phyloP scores from a whole-genome alignment of 2,113 vertebrate genomes.

The Phainopepla nitens region DNA sequence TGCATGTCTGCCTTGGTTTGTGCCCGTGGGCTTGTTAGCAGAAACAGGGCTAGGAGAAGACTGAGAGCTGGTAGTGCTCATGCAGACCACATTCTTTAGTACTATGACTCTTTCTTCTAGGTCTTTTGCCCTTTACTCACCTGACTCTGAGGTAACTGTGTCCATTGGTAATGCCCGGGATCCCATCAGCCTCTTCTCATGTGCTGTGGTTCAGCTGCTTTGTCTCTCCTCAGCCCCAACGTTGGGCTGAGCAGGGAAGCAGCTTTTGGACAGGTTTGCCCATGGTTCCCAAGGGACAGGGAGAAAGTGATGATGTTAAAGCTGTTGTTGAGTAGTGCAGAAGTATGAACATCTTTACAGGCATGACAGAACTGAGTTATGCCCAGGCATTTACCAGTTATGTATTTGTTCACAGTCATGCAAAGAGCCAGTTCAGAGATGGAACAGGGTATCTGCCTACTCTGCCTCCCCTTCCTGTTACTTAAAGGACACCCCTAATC shows the following conservation, averaged over 20 bases:
- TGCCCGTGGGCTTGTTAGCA: not conserved
- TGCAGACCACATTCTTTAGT: not conserved
- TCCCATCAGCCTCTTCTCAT: rapidly evolving
- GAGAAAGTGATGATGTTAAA: not conserved
- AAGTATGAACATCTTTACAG: not conserved
- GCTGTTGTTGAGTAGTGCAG: not conserved
- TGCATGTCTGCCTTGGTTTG: not conserved
- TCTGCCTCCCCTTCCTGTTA: not conserved
- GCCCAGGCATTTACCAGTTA: not conserved
- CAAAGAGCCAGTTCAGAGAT: not conserved
- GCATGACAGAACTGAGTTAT: slow-evolving; percentile 7
- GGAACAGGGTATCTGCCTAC: not conserved
- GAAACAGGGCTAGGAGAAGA: not conserved
- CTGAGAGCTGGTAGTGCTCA: not conserved
- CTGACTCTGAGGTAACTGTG: not conserved
- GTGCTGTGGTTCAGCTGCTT: not conserved
- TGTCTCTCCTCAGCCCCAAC: not conserved
- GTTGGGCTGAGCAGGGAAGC: not conserved
- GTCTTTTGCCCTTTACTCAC: not conserved
- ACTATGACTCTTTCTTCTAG: not conserved
- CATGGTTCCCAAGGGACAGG: not conserved
- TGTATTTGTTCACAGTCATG: not conserved
- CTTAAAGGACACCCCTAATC: slow-evolving; percentile 48
- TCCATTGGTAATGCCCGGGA: not conserved
- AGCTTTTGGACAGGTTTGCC: not conserved